Percentiles rank a stretch among this genome's conserved stretches.
Conservation (phyloP, 92 coral and sea anemone genomes). For the Palythoa grandiflora region DNA sequence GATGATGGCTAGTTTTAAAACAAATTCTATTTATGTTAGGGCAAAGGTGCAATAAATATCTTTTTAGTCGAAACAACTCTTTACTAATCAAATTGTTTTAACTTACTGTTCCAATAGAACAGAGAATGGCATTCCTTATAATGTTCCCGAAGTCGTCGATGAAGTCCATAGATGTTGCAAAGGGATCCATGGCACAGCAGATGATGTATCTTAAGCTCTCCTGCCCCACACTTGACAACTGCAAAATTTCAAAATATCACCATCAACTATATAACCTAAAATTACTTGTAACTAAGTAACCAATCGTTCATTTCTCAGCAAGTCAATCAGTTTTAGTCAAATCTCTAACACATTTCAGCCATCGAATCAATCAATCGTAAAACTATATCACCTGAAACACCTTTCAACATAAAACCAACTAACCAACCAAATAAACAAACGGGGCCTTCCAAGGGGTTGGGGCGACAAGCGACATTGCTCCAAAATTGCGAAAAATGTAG, state of each 20-base stretch:
- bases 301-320: too few species aligned
- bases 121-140: slow-evolving; percentile 45
- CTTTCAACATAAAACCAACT: too few species aligned
- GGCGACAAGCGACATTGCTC: too few species aligned
- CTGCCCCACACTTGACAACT: not conserved
- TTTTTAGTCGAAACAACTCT: not conserved
- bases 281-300: too few species aligned
- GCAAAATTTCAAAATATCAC: not conserved
- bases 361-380: not conserved
- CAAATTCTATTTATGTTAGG: too few species aligned
- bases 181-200: slow-evolving; percentile 54
- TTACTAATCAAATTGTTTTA: not conserved
- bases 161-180: slow-evolving; percentile 57
- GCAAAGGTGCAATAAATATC: not conserved
- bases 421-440: too few species aligned
- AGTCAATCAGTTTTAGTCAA: too few species aligned
- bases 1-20: too few species aligned
- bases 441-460: too few species aligned
- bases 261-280: not conserved
- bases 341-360: too few species aligned
- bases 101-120: slow-evolving; percentile 53
- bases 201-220: slow-evolving; percentile 47
- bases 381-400: not conserved
- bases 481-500: too few species aligned
- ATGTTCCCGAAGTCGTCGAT: slow-evolving; percentile 35